Evolutionary conservation across 30 jellyfish, hydroid and myxozoan genomes (phyloP).

Genomic region (Phacellophora camtschatica): DNA sequence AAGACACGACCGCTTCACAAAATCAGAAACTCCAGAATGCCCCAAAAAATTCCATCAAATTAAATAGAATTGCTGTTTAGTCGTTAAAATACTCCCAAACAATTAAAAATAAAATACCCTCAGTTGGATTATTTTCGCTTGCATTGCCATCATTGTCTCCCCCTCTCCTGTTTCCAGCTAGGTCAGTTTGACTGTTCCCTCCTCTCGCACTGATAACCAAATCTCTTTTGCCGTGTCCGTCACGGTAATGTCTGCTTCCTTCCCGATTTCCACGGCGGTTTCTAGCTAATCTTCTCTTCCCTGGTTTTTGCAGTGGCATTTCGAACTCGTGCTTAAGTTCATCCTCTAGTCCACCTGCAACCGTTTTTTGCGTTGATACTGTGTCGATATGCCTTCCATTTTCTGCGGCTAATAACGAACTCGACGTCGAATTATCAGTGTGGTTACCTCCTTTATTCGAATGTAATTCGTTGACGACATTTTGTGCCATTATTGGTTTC

Average conservation of each 20-base stretch:
- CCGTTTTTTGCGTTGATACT: neutral
- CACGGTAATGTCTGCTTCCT: neutral
- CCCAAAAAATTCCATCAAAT: too few species aligned
- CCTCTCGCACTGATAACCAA: conserved; percentile 44
- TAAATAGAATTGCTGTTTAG: too few species aligned
- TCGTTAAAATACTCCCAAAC: too few species aligned
- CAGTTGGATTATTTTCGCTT: too few species aligned
- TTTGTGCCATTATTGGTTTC: neutral
- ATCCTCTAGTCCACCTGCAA: conserved; percentile 18
- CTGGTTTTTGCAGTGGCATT: neutral
- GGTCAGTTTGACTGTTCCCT: conserved; percentile 57
- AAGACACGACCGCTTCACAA: too few species aligned
- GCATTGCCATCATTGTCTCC: neutral
- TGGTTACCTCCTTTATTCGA: neutral
- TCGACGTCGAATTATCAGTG: conserved; percentile 34
- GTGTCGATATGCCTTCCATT: neutral
- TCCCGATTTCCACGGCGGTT: neutral
- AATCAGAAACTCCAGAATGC: too few species aligned
- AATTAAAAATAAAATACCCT: too few species aligned
- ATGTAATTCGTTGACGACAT: too few species aligned
- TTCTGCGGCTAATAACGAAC: conserved; percentile 25
- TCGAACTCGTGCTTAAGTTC: conserved; percentile 37
- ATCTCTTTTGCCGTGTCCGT: neutral
- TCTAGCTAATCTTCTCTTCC: neutral
- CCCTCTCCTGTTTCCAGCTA: conserved; percentile 17